Base-by-base conservation (phyloP, 2,888 invertebrate species). In the Mamestra brassicae region DNA sequence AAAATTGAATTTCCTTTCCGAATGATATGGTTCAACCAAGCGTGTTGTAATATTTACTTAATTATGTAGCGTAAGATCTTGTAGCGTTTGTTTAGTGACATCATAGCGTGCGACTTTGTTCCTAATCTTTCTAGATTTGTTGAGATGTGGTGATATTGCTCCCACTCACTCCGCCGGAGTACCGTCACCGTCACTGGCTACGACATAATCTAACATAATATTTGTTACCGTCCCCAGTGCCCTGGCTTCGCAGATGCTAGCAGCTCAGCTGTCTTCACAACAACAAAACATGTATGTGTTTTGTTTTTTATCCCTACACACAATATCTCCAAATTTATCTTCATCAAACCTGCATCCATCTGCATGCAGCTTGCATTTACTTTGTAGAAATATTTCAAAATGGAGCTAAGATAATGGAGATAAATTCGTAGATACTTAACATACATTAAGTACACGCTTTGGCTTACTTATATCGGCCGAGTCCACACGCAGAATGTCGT, bases 241-340 rank as follows among this genome's bases (percentile, higher is more conserved):
- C 98, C 98, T 98, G 97, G 98, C 98, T 98, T 98, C 98, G 97
- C 98, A 98, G 98, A 98, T 98, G 98, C 98, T 98, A 97, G 98
- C 98, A 97, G 97, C 98, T 97, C 98, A 98, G 97, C 98, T 98
- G 96, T 98, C 98, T 96, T 98, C 98, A 97, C 98, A 98, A 97
- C 98, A 98, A 97, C 98, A 98, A 97, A 98, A 98, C 97, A 98
- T 98, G 98, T 98, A 98, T 97, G 98, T 98, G 95, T 96, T 96
- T 95, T 96, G 95, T 96, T 96, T 93, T 90, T 91, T 92, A 90
- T 90, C 93, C 92, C 91, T 91, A 91, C 89, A 91, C 89, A 83
- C 80, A 81, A 89, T 90, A 92, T 92, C 93, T 93, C 90, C 90
- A 89, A 91, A 92, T 90, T 91, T 90, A 90, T 91, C 91, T 88